Conservation (phyloP, 2,113 vertebrate genomes). For the Anhinga anhinga region DNA sequence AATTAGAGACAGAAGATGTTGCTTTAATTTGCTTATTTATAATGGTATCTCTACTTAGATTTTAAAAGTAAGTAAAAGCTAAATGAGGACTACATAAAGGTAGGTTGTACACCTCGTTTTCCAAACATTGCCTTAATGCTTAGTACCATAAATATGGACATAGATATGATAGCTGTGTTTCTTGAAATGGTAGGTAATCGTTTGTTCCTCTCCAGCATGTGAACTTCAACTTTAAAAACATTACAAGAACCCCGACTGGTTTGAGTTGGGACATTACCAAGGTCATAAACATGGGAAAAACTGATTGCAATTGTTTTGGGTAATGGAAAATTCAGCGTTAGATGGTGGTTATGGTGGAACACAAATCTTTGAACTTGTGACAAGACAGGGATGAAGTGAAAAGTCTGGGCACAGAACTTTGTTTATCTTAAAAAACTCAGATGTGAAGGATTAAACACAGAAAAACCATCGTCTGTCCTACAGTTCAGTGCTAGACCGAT, state of each 20-base stretch:
- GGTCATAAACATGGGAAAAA: background rate
- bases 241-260: background rate
- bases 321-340: background rate
- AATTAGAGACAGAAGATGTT: background rate
- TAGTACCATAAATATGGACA: background rate
- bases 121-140: background rate
- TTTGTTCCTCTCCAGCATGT: background rate
- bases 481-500: background rate
- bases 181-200: background rate
- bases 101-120: background rate
- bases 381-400: background rate
- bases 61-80: background rate
- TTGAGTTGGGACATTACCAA: background rate
- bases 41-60: background rate
- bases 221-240: background rate
- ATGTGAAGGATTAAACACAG: background rate
- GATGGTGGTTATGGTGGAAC: background rate
- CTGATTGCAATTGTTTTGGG: background rate
- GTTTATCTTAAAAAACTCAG: background rate
- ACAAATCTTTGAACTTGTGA: background rate
- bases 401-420: background rate
- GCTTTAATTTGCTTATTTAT: background rate
- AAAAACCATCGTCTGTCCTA: accelerated
- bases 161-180: background rate
- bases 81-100: background rate